Base-by-base conservation (phyloP, 1,140 invertebrate genomes). In the Mya arenaria region DNA sequence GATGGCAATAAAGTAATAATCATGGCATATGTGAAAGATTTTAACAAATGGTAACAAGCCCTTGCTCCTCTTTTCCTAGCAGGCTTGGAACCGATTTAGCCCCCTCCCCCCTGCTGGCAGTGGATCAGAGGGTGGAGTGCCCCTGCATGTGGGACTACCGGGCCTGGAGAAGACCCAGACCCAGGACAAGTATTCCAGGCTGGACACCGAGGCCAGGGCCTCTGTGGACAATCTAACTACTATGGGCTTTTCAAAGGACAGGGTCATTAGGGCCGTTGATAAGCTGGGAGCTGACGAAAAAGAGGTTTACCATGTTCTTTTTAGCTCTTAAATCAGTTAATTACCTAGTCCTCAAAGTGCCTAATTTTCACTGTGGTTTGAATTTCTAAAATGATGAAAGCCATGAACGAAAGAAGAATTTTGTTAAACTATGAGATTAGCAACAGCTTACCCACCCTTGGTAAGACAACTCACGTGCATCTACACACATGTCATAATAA, bases 191-290 rank as follows among this genome's bases (percentile, higher is more conserved):
- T 95, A 94, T 89, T 84, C 93, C 48, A 93, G 94, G 72, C 92
- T 97, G 82, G 90, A 94, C 13, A 90, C 93, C 23, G 93, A 94
- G 68, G 93, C 95, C 68, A 95, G 96, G 89, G 94, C 93, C 58
- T 93, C 97, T 83, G 96, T 95, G 39, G 93, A 95, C 82, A 95
- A 95, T 55, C 95, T 97, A 30, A 95, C 94, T 86, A 94, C 95
- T 63, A 98, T 98, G 97, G 97, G 97, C 1, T 98, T 98, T 92
- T 95, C 96, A 0, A 89, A 96, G 75, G 94, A 95, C n/a, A 94
- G 96, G 87, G 96, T 96, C 1, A 95, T 96, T 5, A 94, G 96
- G 84, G 95, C 96, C 17, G 96, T 96, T 85, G 94, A 95, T 83
- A 92, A 95, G 65, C 93, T 97, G 72, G 96, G 96, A 83, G 94